phyloP scores from a whole-genome alignment of 2,888 invertebrate species.

The Rhamnusium bicolor region DNA sequence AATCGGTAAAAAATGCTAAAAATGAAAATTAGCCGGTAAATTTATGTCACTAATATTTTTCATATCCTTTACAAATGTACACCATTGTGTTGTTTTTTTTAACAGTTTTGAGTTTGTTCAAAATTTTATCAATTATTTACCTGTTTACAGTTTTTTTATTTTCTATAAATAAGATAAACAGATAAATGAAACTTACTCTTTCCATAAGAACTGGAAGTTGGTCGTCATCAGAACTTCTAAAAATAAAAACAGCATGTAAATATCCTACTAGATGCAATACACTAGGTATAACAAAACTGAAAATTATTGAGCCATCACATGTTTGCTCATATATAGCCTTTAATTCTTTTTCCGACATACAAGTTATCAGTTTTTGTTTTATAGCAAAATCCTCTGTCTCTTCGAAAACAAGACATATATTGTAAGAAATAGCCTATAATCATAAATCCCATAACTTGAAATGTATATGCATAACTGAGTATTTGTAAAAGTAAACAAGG shows the following conservation, averaged over 20 bases:
- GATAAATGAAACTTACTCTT: conserved; percentile 75
- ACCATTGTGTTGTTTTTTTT: no score
- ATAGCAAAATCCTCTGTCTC: conserved; percentile 83
- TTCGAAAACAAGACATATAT: conserved; percentile 84
- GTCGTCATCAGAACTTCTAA: conserved; percentile 85
- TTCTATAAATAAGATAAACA: no score
- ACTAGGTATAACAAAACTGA: conserved; percentile 84
- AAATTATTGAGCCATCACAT: conserved; percentile 81
- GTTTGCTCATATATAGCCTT: conserved; percentile 73
- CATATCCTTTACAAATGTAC: no score
- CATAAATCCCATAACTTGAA: conserved; percentile 61
- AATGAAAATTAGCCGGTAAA: no score
- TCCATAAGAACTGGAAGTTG: conserved; percentile 89
- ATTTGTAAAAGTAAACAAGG: conserved; percentile 76
- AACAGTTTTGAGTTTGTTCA: no score
- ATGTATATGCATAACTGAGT: conserved; percentile 80
- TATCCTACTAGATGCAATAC: conserved; percentile 82
- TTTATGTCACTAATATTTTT: no score
- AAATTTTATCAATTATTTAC: no score
- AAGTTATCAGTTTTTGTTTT: conserved; percentile 56
- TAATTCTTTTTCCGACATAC: conserved; percentile 37
- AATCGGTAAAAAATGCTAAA: no score
- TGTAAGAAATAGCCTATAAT: conserved; percentile 80
- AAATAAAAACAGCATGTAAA: conserved; percentile 81
- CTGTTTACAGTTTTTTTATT: no score